Evolutionary conservation across 2,888 invertebrate species (phyloP).

Genomic region (Hemicrepidius hirtus): DNA sequence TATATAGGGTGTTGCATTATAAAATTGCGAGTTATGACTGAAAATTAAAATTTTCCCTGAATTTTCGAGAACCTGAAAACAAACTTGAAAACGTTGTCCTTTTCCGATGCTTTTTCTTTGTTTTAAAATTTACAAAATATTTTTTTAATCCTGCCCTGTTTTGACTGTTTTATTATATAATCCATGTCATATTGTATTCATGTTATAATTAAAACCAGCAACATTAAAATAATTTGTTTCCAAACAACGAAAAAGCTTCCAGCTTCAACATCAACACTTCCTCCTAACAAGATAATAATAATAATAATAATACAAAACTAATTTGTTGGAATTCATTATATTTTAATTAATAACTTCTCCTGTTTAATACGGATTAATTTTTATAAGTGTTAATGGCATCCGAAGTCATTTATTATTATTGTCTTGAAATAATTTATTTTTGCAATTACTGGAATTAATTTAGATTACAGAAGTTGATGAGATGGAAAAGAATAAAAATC

Average conservation of each 20-base stretch:
- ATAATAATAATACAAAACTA: conserved; percentile 29
- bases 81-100: no score
- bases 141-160: no score
- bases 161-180: no score
- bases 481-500: background rate
- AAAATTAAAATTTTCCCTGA: no score
- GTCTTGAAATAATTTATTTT: conserved; percentile 25
- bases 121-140: no score
- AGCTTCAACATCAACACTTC: conserved; percentile 14
- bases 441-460: conserved; percentile 19
- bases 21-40: no score
- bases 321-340: conserved; percentile 53
- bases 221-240: background rate
- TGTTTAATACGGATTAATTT: conserved; percentile 32
- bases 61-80: no score
- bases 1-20: no score
- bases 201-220: no score
- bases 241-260: background rate
- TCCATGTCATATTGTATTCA: no score
- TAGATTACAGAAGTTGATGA: background rate
- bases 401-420: conserved; percentile 4
- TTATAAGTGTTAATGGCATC: conserved; percentile 25
- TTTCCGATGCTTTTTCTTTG: no score
- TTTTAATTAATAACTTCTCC: conserved; percentile 48
- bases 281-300: background rate